A percentile compares a stretch with the other conserved stretches of the same genome.
phyloP scores from a whole-genome alignment of 92 coral and sea anemone species.

The Metridium senile region DNA sequence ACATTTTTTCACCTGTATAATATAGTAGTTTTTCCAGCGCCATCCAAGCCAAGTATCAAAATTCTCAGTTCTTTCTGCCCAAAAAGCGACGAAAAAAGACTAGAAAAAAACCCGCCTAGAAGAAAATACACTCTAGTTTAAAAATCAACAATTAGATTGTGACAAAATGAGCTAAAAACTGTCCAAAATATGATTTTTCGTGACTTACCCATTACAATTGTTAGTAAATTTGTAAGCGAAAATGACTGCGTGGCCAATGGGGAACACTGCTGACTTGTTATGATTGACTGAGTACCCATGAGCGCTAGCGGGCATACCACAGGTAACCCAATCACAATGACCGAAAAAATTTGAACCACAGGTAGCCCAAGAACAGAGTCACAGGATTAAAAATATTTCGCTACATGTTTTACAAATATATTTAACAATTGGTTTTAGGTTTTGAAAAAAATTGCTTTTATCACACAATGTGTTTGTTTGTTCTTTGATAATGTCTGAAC shows the following conservation, averaged over 20 bases:
- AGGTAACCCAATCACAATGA: slow-evolving; percentile 22
- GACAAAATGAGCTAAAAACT: background rate
- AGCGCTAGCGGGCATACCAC: slow-evolving; percentile 20
- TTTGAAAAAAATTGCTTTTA: too few relatives aligned
- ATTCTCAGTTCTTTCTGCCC: slow-evolving; percentile 96
- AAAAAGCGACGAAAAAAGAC: slow-evolving; percentile 89
- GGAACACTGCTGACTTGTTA: slow-evolving; percentile 30
- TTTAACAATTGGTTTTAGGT: too few relatives aligned
- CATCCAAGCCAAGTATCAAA: slow-evolving; percentile 92
- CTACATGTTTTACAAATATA: too few relatives aligned
- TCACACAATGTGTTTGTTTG: too few relatives aligned
- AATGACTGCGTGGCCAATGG: slow-evolving; percentile 56
- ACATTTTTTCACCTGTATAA: slow-evolving; percentile 74
- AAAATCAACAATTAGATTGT: background rate
- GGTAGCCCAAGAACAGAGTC: too few relatives aligned
- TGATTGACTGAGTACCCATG: background rate
- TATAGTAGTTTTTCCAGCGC: slow-evolving; percentile 96
- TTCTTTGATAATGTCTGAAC: too few relatives aligned
- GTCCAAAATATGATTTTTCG: background rate
- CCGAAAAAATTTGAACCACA: too few relatives aligned
- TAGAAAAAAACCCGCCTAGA: slow-evolving; percentile 91
- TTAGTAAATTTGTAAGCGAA: background rate
- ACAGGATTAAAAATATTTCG: too few relatives aligned
- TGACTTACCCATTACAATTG: slow-evolving; percentile 37
- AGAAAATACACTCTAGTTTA: background rate